Evolutionary conservation across 1,140 invertebrate species (phyloP).

Genomic region (Archivesica marissinica): DNA sequence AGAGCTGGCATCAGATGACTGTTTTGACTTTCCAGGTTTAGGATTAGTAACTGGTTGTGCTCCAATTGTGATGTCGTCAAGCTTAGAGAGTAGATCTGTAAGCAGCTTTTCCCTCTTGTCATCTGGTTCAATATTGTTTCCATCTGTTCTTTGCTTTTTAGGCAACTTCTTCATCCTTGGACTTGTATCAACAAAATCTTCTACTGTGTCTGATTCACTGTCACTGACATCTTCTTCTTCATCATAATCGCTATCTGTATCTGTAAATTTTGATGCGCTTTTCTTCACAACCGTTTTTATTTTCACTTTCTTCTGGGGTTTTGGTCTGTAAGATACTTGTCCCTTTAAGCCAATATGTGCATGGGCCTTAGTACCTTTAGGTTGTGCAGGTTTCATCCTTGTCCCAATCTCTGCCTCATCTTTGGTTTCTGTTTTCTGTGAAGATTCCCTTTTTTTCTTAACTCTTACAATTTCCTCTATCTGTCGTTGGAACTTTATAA

Average conservation of each 20-base stretch:
- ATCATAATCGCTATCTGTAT: background rate
- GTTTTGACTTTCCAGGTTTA: background rate
- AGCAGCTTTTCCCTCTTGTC: background rate
- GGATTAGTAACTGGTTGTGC: too few species aligned
- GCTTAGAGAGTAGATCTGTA: background rate
- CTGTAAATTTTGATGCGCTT: background rate
- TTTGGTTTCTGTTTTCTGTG: background rate
- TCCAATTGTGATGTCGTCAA: background rate
- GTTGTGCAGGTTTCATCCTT: background rate
- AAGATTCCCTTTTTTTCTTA: background rate
- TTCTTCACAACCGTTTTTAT: background rate
- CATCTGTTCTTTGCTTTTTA: background rate
- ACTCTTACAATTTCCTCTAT: background rate
- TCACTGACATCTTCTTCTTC: background rate
- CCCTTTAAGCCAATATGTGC: background rate
- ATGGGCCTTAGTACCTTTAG: background rate
- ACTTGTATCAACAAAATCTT: background rate
- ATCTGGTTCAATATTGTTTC: background rate
- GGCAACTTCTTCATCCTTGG: too few species aligned
- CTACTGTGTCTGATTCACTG: background rate
- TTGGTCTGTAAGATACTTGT: conserved; percentile 1
- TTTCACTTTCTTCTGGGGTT: background rate
- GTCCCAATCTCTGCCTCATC: background rate
- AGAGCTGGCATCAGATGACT: background rate
- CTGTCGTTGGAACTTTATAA: background rate